A percentile compares a stretch with the other conserved stretches of the same genome.
Conservation (phyloP, 2,113 vertebrate genomes). For the Tricholaema leucomelas region DNA sequence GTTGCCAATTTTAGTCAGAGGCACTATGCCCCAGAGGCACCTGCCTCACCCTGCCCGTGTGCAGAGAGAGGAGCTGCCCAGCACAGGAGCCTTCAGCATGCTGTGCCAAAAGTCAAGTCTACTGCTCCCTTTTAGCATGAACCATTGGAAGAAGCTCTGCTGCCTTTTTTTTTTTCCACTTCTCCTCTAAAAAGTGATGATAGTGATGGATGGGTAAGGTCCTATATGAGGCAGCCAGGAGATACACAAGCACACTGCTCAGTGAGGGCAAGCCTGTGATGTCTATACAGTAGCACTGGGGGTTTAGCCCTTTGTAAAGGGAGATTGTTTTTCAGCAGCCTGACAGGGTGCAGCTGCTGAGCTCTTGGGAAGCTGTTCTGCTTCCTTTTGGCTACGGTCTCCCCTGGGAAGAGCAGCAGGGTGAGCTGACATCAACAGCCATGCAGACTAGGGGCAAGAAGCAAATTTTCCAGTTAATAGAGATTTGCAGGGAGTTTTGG, state of each 20-base stretch:
- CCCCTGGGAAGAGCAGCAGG: neutral
- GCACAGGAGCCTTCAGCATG: neutral
- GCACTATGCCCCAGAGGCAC: neutral
- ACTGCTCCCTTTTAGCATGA: neutral
- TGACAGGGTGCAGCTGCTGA: slow-evolving; percentile 53
- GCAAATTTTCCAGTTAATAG: neutral
- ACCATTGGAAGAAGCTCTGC: neutral
- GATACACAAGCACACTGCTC: slow-evolving; percentile 9
- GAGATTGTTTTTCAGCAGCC: slow-evolving; percentile 22
- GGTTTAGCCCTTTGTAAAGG: neutral
- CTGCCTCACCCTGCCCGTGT: neutral
- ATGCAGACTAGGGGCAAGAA: neutral
- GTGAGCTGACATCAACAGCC: neutral
- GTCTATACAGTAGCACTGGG: neutral
- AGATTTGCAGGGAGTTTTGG: neutral
- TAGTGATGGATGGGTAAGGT: slow-evolving; percentile 44
- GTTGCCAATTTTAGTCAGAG: neutral
- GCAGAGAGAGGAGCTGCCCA: neutral
- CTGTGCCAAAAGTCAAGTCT: neutral
- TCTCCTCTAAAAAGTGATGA: neutral
- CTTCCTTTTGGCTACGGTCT: neutral
- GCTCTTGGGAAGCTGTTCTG: neutral
- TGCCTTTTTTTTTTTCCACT: too few species aligned
- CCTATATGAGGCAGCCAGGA: neutral
- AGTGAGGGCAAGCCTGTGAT: neutral